Evolutionary conservation across 2,888 invertebrate genomes (phyloP).

Genomic region (Gibbula magus): DNA sequence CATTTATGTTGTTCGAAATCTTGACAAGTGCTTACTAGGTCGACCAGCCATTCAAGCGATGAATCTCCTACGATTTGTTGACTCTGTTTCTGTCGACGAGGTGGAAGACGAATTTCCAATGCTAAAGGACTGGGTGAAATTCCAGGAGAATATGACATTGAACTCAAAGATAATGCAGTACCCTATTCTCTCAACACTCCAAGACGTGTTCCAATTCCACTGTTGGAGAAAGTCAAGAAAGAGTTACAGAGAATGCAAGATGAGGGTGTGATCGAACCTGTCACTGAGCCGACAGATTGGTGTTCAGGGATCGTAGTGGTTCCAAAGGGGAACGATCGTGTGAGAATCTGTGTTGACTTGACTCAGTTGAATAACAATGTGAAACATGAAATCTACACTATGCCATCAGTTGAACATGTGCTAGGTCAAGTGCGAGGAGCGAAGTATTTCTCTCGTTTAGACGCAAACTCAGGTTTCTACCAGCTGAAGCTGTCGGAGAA

Average conservation of each 20-base stretch:
- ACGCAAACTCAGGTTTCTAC: not conserved
- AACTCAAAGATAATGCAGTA: too few species aligned
- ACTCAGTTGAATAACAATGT: slow-evolving; percentile 42
- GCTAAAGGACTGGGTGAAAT: not conserved
- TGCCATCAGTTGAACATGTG: slow-evolving; percentile 29
- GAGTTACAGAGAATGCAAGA: not conserved
- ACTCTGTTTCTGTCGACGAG: not conserved
- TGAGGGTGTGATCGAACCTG: not conserved
- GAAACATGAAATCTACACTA: slow-evolving; percentile 33
- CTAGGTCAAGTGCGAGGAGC: not conserved
- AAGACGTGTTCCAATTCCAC: not conserved
- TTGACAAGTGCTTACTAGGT: not conserved
- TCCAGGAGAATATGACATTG: not conserved
- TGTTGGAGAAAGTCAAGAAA: not conserved
- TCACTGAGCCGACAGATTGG: slow-evolving; percentile 39
- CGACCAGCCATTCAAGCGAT: not conserved
- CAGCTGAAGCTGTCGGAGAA: not conserved
- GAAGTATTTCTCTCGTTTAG: not conserved
- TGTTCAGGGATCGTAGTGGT: slow-evolving; percentile 39
- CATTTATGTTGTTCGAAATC: too few species aligned
- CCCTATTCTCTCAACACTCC: not conserved
- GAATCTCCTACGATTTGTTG: not conserved
- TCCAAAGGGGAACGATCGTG: slow-evolving; percentile 36
- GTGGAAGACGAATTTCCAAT: not conserved
- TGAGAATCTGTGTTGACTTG: slow-evolving; percentile 40